A percentile compares a stretch with the other conserved stretches of the same genome.
phyloP scores from a whole-genome alignment of 2,113 vertebrate genomes.

The Reinhardtius hippoglossoides region DNA sequence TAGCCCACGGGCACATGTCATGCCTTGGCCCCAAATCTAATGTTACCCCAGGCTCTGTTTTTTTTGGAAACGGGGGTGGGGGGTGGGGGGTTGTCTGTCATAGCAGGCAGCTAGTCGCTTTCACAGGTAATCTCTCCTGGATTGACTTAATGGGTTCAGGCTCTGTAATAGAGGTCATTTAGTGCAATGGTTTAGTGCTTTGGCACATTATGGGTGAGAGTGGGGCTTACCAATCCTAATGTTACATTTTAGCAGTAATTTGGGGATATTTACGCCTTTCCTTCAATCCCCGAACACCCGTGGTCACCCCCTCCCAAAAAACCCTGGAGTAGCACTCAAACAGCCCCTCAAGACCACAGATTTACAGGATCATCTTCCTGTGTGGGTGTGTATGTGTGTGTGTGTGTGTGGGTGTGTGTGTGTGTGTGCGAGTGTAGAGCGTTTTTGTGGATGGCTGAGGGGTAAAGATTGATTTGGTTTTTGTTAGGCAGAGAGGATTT shows the following conservation, averaged over 20 bases:
- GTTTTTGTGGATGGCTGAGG: constrained; percentile 64
- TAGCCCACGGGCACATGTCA: constrained; percentile 52
- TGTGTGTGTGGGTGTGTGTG: constrained; percentile 32
- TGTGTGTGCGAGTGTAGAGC: constrained; percentile 51
- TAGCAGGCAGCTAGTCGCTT: constrained; percentile 46
- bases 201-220: constrained; percentile 65
- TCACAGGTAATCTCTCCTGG: constrained; percentile 76
- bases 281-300: constrained; percentile 58
- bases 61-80: not conserved
- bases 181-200: constrained; percentile 61
- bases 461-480: constrained; percentile 69
- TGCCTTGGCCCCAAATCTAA: constrained; percentile 45
- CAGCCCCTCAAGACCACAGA: constrained; percentile 73
- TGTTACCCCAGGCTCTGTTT: constrained; percentile 61
- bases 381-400: constrained; percentile 37
- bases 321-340: constrained; percentile 81
- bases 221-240: constrained; percentile 78
- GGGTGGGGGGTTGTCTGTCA: constrained; percentile 10
- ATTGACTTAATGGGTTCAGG: constrained; percentile 75
- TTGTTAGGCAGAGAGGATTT: constrained; percentile 73
- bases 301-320: constrained; percentile 40
- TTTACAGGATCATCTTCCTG: constrained; percentile 75
- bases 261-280: constrained; percentile 73
- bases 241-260: constrained; percentile 83
- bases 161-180: constrained; percentile 73